Evolutionary conservation across 2,113 vertebrate species (phyloP).

Genomic region (Dasypus novemcinctus): DNA sequence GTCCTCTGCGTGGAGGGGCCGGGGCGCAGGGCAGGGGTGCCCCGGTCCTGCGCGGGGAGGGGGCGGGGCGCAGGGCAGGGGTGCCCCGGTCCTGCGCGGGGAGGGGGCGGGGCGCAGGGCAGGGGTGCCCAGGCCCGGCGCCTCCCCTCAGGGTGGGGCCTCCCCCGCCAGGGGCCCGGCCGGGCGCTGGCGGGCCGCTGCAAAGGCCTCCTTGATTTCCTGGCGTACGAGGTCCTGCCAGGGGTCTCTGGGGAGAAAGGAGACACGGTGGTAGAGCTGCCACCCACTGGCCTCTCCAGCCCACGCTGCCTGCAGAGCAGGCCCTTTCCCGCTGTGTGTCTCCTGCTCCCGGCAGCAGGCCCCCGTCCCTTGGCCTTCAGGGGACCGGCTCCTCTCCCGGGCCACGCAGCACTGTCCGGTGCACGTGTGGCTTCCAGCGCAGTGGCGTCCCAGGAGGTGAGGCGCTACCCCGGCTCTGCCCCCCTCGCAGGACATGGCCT

Average conservation of each 20-base stretch:
- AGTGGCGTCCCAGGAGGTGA: not conserved
- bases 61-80: not conserved
- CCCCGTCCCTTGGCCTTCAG: not conserved
- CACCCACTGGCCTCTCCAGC: too few relatives aligned
- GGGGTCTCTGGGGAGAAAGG: constrained; percentile 82
- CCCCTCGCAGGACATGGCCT: not conserved
- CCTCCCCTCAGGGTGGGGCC: not conserved
- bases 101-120: not conserved
- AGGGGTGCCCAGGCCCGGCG: too few relatives aligned
- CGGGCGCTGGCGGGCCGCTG: constrained; percentile 79
- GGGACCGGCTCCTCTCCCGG: not conserved
- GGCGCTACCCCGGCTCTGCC: not conserved
- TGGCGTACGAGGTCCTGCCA: constrained; percentile 89
- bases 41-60: too few relatives aligned
- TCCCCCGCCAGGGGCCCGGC: not conserved
- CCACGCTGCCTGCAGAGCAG: not conserved
- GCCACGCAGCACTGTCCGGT: not conserved
- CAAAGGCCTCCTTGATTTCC: constrained; percentile 90
- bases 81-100: too few relatives aligned
- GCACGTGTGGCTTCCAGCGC: not conserved
- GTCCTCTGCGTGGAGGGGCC: not conserved
- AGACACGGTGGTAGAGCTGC: not conserved
- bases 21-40: too few relatives aligned
- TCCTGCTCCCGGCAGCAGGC: not conserved
- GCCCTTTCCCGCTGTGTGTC: not conserved